Base-by-base conservation (phyloP, 2,888 invertebrate genomes). In the Drosophila trichaetosa region DNA sequence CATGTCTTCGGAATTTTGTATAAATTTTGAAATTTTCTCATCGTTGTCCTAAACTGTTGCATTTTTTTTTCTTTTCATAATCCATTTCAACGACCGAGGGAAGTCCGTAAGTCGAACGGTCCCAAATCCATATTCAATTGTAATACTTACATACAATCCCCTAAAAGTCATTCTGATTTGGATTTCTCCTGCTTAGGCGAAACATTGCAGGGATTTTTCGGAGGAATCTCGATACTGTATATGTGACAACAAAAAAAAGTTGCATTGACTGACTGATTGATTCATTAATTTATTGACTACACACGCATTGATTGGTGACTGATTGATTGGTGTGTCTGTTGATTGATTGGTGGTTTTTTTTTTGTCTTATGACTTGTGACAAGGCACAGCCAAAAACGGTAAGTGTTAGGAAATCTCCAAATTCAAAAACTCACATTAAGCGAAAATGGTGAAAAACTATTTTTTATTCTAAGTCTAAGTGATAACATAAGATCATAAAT, bases 141-240 rank as follows among this genome's bases (percentile, higher is more conserved):
- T n/a, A 24, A 54, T 54, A 54, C 54, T 54, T 54, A 54, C 54
- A 38, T 4, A 38, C n/a, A 16, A n/a, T 27, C 11, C 27, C 21
- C 27, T 27, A 54, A 18, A 18, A 24, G n/a, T 21, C 6, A 11
- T 24, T 54, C 11, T 27, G 18, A 16, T 54, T 36, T 54, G 18
- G 27, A 16, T 54, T 38, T 27, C 27, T 54, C 13, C 18, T 38
- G n/a, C 18, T 2, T 13, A 54, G 27, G 18, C 18, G 27, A 16
- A 54, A 7, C 27, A 54, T 10, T 4, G 11, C 13, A 7, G 2
- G 11, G 4, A 54, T 27, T n/a, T 54, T 36, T 27, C 36, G 18
- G 0, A 27, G 1, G 13, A 36, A 3, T 11, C 7, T 24, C 24
- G 18, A 4, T n/a, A 36, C 18, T 36, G 11, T 54, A 13, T 18